Evolutionary conservation across 2,113 vertebrate species (phyloP).

Genomic region (western clawed frog (Xenopus tropicalis)): UCB_Xtro_10.0 CM004443.2:188895001-188895500

Average conservation of each 20-base stretch:
- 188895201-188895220: conserved; percentile 72
- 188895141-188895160: conserved; percentile 94
- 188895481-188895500: no score
- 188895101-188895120: conserved; percentile 73
- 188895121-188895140: conserved; percentile 97
- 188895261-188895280: conserved; percentile 76
- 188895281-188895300: conserved; percentile 23
- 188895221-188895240: conserved; percentile 69
- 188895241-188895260: conserved; percentile 73
- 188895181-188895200: conserved; percentile 89
- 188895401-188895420: no score
- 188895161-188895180: conserved; percentile 95
- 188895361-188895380: conserved; percentile 49
- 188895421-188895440: no score
- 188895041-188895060: no score
- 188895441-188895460: no score
- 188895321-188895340: no score
- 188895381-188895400: no score
- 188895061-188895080: no score
- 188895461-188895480: no score
- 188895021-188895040: no score
- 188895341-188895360: conserved; percentile 55
- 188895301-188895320: neutral
- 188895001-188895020: no score
- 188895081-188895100: no score